Conservation (phyloP, 2,113 vertebrate genomes). For the Puffinus mauretanicus region DNA sequence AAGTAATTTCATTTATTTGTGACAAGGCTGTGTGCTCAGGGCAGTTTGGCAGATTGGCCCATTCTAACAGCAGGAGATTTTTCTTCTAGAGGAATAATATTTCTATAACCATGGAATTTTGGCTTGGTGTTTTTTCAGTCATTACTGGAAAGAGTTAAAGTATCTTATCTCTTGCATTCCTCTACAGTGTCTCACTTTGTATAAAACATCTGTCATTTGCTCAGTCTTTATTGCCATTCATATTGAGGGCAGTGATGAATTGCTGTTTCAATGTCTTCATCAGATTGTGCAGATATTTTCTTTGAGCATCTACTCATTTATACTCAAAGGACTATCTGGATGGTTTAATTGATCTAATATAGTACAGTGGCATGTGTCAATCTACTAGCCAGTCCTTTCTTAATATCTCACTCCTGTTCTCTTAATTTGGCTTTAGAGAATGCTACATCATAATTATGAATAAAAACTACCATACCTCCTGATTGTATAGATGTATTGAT, state of each 20-base stretch:
- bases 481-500: background rate
- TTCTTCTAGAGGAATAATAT: background rate
- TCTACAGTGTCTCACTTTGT: background rate
- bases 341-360: slow-evolving; percentile 26
- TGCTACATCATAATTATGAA: slow-evolving; percentile 17
- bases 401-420: background rate
- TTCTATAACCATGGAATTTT: background rate
- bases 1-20: background rate
- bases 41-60: background rate
- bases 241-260: slow-evolving; percentile 68
- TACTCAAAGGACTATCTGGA: slow-evolving; percentile 56
- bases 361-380: slow-evolving; percentile 49
- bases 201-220: slow-evolving; percentile 60
- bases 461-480: background rate
- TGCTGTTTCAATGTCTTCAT: slow-evolving; percentile 69
- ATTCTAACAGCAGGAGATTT: background rate
- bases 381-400: slow-evolving; percentile 5
- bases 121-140: background rate
- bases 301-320: slow-evolving; percentile 63
- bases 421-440: slow-evolving; percentile 60
- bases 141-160: slow-evolving; percentile 39
- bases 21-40: background rate
- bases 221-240: slow-evolving; percentile 63
- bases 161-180: slow-evolving; percentile 35
- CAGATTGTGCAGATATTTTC: slow-evolving; percentile 67